Conservation (phyloP, 37 sponge, comb jelly and placozoan genomes). For the Tethya wilhelma region DNA sequence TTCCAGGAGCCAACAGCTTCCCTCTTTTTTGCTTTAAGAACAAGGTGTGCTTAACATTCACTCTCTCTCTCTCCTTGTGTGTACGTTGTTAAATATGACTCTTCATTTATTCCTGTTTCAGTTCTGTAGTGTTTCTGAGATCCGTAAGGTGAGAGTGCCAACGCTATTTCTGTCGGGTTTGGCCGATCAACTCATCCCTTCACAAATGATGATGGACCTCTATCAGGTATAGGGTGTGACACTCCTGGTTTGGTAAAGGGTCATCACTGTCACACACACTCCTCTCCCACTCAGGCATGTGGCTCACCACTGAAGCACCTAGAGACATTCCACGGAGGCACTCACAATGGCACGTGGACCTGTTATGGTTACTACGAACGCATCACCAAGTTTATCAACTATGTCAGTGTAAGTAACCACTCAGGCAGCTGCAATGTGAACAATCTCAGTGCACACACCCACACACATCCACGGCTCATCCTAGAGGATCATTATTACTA, state of each 20-base stretch:
- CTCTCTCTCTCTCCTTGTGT: too few relatives aligned
- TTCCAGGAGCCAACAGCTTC: conserved; percentile 75
- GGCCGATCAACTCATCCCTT: conserved; percentile 90
- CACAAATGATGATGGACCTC: conserved; percentile 95
- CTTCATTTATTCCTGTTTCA: conserved; percentile 24
- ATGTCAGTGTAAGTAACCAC: conserved; percentile 68
- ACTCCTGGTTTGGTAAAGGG: not conserved
- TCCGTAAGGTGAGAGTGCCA: conserved; percentile 73
- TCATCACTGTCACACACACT: not conserved
- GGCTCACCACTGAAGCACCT: conserved; percentile 83
- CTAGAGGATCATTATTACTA: too few relatives aligned
- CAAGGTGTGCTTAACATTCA: conserved; percentile 80
- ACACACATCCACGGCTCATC: too few relatives aligned
- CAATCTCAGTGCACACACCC: too few relatives aligned
- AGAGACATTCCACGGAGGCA: conserved; percentile 90
- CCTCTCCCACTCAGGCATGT: conserved; percentile 56
- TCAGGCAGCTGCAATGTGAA: too few relatives aligned
- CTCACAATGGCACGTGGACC: conserved; percentile 99
- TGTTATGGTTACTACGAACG: conserved; percentile 95
- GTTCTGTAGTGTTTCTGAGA: conserved; percentile 80
- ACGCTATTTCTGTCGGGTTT: conserved; percentile 93
- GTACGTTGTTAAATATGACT: not conserved
- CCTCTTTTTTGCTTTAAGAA: conserved; percentile 94
- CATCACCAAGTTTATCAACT: conserved; percentile 86
- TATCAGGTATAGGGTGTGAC: conserved; percentile 70